Evolutionary conservation across 2,113 vertebrate genomes (phyloP), one percentile per base, ranked within the genome.

Genomic region (Lophochroa leadbeateri): DNA sequence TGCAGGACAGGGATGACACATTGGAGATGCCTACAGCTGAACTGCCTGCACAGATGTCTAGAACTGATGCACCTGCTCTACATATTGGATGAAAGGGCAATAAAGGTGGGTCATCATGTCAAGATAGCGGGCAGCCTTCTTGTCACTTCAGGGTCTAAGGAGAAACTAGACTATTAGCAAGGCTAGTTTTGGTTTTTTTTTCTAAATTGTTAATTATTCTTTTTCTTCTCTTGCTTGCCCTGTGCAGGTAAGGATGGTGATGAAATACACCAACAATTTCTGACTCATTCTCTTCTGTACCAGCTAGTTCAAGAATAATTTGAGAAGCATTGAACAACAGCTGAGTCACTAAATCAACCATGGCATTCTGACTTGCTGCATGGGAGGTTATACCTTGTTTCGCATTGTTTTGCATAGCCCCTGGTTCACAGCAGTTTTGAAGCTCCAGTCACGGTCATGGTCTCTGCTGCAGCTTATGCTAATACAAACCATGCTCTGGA

Each of bases 1-100:
- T 33, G 21, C 15, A 64, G 47, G 31, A 17, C 17, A 35, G 33
- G 78, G 25, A 7, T 43, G 49, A n/a, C 18, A 3, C 0, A 0
- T 9, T 53, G 29, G 70, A 69, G 44, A 41, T 5, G 8, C 7
- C 28, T 77, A 24, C 8, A 37, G 18, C 12, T 58, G 63, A 81
- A 25, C 20, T 33, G 27, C 20, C 15, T 46, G 17, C 18, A 41
- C 16, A 0, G 1, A 60, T 57, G 14, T 2, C 9, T 60, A 28
- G 31, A 78, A 49, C 18, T 55, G 20, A 19, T 81, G n/a, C 13
- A 12, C 12, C 23, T 74, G 37, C 24, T 20, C 1, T 39, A 60
- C 14, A 4, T 21, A 6, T 41, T 60, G n/a, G 27, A 47, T 44
- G 43, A 60, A 31, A 67, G 7, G 17, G 9, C 43, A 43, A 11